phyloP scores from a whole-genome alignment of 1,140 invertebrate genomes.

The Conus ventricosus region DNA sequence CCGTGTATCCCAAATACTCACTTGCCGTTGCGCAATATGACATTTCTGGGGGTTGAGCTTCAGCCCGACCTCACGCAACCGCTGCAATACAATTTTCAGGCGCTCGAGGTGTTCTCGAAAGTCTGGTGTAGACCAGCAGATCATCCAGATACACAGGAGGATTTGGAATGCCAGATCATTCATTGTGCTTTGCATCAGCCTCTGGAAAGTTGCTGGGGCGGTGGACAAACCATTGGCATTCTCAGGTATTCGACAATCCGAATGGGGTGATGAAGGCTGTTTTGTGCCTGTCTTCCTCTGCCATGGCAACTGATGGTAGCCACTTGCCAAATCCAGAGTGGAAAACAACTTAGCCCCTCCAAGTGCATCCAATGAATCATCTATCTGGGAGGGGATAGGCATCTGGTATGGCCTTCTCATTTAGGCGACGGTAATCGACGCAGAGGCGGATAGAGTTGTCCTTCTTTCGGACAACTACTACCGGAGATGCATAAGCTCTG shows the following conservation, averaged over 20 bases:
- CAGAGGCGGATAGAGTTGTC: conserved; percentile 49
- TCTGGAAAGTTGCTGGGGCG: conserved; percentile 51
- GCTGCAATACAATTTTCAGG: conserved; percentile 25
- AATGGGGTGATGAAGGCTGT: conserved; percentile 41
- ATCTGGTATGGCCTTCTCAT: conserved; percentile 48
- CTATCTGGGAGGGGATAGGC: conserved; percentile 47
- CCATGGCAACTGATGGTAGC: conserved; percentile 72
- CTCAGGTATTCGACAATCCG: conserved; percentile 49
- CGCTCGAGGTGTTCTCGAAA: no score
- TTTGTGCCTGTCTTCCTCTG: conserved; percentile 41
- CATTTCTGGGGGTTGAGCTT: conserved; percentile 51
- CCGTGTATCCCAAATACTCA: neutral
- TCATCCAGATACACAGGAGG: no score
- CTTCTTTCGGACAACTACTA: conserved; percentile 38
- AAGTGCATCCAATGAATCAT: conserved; percentile 38
- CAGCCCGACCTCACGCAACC: conserved; percentile 48
- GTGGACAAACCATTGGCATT: no score
- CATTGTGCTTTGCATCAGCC: conserved; percentile 52
- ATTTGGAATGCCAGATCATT: conserved; percentile 24
- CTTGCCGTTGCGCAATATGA: conserved; percentile 10
- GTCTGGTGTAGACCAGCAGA: conserved; percentile 26
- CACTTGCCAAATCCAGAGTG: conserved; percentile 49
- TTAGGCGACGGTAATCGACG: no score
- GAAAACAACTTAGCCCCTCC: conserved; percentile 45
- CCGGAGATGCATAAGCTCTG: conserved; percentile 38